A percentile compares a stretch with the other conserved stretches of the same genome.
phyloP scores from a whole-genome alignment of 2,888 invertebrate species.

The Acanthosepion pharaonis region DNA sequence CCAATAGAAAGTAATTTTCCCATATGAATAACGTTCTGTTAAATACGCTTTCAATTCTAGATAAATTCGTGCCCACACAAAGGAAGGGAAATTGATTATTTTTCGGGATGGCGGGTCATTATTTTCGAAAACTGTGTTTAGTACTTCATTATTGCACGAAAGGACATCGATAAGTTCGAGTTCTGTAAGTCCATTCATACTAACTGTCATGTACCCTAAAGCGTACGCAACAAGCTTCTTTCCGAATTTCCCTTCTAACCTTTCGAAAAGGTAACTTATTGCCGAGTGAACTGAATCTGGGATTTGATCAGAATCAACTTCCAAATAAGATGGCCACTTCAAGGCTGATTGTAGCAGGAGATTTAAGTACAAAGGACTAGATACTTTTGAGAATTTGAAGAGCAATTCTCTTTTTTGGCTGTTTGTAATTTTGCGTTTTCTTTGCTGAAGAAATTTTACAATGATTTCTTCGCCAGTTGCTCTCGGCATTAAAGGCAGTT shows the following conservation, averaged over 20 bases:
- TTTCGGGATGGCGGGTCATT: conserved; percentile 72
- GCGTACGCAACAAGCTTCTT: conserved; percentile 60
- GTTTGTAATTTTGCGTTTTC: conserved; percentile 60
- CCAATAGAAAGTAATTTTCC: conserved; percentile 69
- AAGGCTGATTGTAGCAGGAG: conserved; percentile 68
- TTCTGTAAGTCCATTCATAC: conserved; percentile 68
- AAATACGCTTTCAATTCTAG: conserved; percentile 69
- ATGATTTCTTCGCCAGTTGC: conserved; percentile 64
- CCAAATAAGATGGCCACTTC: conserved; percentile 65
- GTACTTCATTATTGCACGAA: conserved; percentile 69
- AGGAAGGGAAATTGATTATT: conserved; percentile 67
- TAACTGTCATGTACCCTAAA: conserved; percentile 68
- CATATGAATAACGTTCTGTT: conserved; percentile 65
- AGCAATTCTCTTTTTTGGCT: conserved; percentile 60
- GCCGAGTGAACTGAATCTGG: conserved; percentile 62
- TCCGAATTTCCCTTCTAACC: conserved; percentile 68
- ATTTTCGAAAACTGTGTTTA: conserved; percentile 69
- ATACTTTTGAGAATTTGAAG: conserved; percentile 56
- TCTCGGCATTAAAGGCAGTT: conserved; percentile 62
- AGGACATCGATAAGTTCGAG: conserved; percentile 72
- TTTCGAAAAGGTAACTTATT: conserved; percentile 65
- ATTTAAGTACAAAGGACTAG: conserved; percentile 69
- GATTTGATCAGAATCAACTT: conserved; percentile 53
- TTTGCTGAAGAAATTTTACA: conserved; percentile 58
- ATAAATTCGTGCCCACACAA: conserved; percentile 68